phyloP scores from a whole-genome alignment of 1,140 invertebrate species.

The Trichoplusia ni region DNA sequence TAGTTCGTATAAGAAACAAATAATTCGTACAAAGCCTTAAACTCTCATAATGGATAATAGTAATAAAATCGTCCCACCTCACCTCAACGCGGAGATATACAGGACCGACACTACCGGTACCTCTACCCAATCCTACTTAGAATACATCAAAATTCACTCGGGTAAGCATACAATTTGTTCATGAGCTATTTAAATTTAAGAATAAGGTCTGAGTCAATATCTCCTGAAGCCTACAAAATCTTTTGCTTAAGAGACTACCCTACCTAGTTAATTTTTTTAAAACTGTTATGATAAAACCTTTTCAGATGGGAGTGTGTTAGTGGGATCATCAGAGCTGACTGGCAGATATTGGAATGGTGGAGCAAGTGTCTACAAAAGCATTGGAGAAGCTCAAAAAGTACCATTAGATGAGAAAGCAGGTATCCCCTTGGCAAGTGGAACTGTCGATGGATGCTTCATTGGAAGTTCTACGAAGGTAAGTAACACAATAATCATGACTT shows the following conservation, averaged over 20 bases:
- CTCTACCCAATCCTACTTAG: conserved; percentile 59
- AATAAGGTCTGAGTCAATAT: too few relatives aligned
- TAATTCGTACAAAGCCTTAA: background rate
- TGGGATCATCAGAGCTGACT: conserved; percentile 73
- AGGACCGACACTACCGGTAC: conserved; percentile 65
- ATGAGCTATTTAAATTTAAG: too few relatives aligned
- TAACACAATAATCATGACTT: too few relatives aligned
- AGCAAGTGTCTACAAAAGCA: conserved; percentile 52
- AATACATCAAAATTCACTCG: conserved; percentile 60
- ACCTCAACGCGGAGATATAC: conserved; percentile 73
- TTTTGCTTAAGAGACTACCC: background rate
- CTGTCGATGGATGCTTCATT: conserved; percentile 72
- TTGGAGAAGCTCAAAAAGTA: conserved; percentile 40
- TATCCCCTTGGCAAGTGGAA: conserved; percentile 60
- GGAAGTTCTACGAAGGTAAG: conserved; percentile 66
- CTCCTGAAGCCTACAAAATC: too few relatives aligned
- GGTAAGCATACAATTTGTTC: conserved; percentile 45
- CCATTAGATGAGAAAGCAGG: conserved; percentile 44
- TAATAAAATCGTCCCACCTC: conserved; percentile 67
- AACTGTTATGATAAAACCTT: too few relatives aligned
- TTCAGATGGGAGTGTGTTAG: conserved; percentile 68
- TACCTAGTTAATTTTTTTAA: background rate
- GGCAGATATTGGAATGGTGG: conserved; percentile 76
- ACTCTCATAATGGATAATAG: conserved; percentile 52
- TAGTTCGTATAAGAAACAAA: background rate